Evolutionary conservation across 2,888 invertebrate species (phyloP), one percentile per base, ranked within the genome.

Genomic region (Ornithoptera alexandrae): DNA sequence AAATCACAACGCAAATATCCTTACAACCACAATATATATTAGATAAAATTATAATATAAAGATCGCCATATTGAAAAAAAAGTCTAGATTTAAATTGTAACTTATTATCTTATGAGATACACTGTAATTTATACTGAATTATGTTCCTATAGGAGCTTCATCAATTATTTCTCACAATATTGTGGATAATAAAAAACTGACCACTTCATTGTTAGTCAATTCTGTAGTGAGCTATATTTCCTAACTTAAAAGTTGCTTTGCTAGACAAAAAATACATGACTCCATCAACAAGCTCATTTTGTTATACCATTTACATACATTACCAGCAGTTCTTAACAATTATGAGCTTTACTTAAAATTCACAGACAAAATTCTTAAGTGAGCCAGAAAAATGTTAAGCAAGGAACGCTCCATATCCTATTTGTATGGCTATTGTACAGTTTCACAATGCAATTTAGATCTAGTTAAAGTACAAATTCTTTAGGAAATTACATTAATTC

Each of bases 21-120:
- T 94, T 94, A 94, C 94, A 94, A 94, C 94, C 94, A 94, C 94
- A 95, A 94, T 94, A 94, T 94, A 94, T 94, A 94, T 94, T 93
- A 94, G 93, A 93, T 93, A 93, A 93, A 93, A 93, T 93, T 93
- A 92, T 92, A 93, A 90, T 93, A 92, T 92, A 93, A 93, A 90
- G 90, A 92, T 93, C 88, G 92, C 92, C 93, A 90, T 93, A 93
- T 92, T 93, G 93, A 93, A 93, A 94, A 93, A 30, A 90, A 90
- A 85, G 66, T 85, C 90, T 91, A 91, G 89, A 90, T 90, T 92
- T 90, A 50, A 70, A 87, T 87, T 86, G 84, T 91, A 91, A 92
- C 92, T 92, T 92, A 91, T 89, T 79, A 89, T 88, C 91, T 90
- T 91, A 92, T 85, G 89, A 91, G 90, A 92, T 92, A 92, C 91